phyloP scores from a whole-genome alignment of 23 tunicate species.

The Ascidia mentula region DNA sequence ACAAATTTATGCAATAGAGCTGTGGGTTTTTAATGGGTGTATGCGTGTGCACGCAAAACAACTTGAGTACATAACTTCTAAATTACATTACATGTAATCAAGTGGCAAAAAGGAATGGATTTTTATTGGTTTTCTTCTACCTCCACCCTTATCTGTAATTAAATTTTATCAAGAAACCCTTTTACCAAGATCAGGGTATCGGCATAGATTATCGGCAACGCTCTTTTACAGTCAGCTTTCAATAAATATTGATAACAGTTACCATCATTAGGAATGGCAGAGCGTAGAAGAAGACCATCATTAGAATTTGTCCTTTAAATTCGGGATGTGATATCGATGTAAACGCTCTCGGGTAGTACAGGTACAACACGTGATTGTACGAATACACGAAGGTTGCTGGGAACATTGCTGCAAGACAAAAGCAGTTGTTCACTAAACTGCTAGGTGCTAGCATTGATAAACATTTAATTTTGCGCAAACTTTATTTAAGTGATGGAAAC shows the following conservation, averaged over 20 bases:
- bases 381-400: constrained; percentile 10
- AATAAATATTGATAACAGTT: neutral
- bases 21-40: no score
- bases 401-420: constrained; percentile 22
- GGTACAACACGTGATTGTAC: neutral
- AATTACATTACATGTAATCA: no score
- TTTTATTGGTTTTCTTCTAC: no score
- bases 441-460: neutral
- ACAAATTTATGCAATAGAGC: no score
- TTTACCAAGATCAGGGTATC: no score
- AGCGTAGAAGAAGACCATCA: neutral
- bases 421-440: neutral
- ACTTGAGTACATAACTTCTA: no score
- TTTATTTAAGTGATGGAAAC: no score
- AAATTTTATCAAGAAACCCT: no score
- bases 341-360: constrained; percentile 4
- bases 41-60: no score
- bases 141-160: no score
- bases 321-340: neutral
- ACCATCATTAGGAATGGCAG: constrained; percentile 33
- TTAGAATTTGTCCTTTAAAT: neutral
- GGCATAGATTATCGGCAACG: no score
- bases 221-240: neutral
- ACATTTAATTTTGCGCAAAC: neutral
- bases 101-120: no score